Evolutionary conservation across 2,888 invertebrate species (phyloP), one percentile per base, ranked within the genome.

Genomic region (Zonitis immaculata): DNA sequence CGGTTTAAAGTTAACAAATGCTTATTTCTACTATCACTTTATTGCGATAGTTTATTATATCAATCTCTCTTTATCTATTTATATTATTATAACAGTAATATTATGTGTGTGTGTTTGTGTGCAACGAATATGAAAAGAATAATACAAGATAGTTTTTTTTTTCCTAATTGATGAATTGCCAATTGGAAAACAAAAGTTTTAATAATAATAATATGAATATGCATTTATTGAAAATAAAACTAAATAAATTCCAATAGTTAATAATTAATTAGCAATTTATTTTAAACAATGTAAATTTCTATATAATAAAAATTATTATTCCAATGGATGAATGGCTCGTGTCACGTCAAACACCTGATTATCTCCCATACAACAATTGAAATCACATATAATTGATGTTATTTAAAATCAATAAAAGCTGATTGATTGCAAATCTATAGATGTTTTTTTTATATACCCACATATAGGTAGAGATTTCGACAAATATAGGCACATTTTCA

Each of bases 21-120:
- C 50, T 44, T 54, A 54, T 50, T 54, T 54, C 54, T 50, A 54
- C 54, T 50, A 54, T 50, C 54, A 47, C 39, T 46, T n/a, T n/a
- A n/a, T n/a, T n/a, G n/a, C n/a, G n/a, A n/a, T n/a, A 8, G 35
- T 16, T 35, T 16, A 45, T 26, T 39, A 45, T 54, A 42, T 42
- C 20, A 4, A 4, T 35, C 6, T 5, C 1, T 55, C 27, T 54
- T n/a, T n/a, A n/a, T n/a, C n/a, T n/a, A n/a, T n/a, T n/a, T n/a
- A n/a, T n/a, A n/a, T n/a, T n/a, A n/a, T n/a, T n/a, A n/a, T n/a
- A 55, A 55, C 51, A 51, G 54, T 55, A 55, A 43, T 45, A 55
- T 25, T 43, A 42, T 47, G 50, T 45, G 51, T 35, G 35, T n/a
- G n/a, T n/a, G n/a, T n/a, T n/a, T n/a, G n/a, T n/a, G n/a, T 51